Evolutionary conservation across 2,113 vertebrate species (phyloP).

Genomic region (Ophiodon elongatus): DNA sequence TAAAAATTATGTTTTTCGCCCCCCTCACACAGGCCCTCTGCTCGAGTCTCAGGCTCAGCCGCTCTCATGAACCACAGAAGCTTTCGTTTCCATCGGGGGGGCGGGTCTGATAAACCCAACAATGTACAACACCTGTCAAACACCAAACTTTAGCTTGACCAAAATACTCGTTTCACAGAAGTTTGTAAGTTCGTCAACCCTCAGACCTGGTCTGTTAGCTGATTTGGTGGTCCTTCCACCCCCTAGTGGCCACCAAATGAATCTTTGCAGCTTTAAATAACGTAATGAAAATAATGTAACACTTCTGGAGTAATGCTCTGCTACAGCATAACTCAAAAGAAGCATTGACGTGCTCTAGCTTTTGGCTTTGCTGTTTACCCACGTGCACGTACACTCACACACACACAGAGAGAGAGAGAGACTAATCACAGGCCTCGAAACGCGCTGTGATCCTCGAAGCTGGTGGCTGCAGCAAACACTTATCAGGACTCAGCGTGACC

Average conservation of each 20-base stretch:
- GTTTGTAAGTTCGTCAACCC: background rate
- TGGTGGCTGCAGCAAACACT: slow-evolving; percentile 25
- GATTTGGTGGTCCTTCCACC: background rate
- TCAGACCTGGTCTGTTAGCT: background rate
- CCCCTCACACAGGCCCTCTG: background rate
- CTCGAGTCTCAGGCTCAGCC: background rate
- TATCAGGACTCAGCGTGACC: slow-evolving; percentile 46
- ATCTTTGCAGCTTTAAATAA: background rate
- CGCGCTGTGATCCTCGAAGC: background rate
- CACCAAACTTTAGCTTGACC: background rate
- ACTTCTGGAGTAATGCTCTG: background rate
- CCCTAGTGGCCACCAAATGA: background rate
- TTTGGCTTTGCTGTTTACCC: background rate
- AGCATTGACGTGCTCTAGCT: background rate
- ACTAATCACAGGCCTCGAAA: slow-evolving; percentile 17
- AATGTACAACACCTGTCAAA: background rate
- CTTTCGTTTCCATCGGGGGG: background rate
- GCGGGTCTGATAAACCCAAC: background rate
- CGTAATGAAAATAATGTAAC: background rate
- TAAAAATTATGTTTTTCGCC: background rate
- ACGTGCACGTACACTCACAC: background rate
- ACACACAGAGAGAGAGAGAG: background rate
- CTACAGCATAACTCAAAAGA: background rate
- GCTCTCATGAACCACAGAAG: background rate
- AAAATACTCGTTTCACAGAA: background rate